Percentiles rank a stretch among this genome's conserved stretches.
Conservation (phyloP, 2,888 invertebrate species). For the Lottia scabra region DNA sequence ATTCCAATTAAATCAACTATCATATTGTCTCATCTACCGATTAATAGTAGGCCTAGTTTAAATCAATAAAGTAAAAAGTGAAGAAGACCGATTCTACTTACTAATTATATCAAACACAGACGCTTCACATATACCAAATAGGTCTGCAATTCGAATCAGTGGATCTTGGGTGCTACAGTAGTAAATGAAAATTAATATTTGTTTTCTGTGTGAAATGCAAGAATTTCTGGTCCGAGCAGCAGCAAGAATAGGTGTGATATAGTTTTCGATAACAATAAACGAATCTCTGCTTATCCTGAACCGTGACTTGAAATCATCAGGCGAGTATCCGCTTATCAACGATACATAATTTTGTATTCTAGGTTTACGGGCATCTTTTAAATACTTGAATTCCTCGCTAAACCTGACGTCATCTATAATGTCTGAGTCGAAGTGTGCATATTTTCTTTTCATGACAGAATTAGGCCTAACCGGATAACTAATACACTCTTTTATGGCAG, state of each 20-base stretch:
- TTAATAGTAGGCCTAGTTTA: background rate
- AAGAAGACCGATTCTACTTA: background rate
- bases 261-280: background rate
- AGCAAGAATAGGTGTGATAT: background rate
- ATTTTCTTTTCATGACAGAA: background rate
- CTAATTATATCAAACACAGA: constrained; percentile 1
- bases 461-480: background rate
- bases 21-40: background rate
- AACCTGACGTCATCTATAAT: background rate
- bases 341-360: background rate
- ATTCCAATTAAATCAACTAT: no score
- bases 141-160: background rate
- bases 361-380: background rate
- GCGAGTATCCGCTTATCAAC: background rate
- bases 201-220: background rate
- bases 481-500: background rate
- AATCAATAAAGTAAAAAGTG: background rate
- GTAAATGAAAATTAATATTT: background rate
- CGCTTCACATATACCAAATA: background rate
- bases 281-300: background rate
- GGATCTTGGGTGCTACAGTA: background rate
- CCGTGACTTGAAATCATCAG: background rate
- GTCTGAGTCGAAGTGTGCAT: background rate
- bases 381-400: background rate
- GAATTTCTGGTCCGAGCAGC: background rate